Percentiles rank a stretch among this genome's conserved stretches.
phyloP scores from a whole-genome alignment of 2,113 vertebrate genomes.

The Hemiscyllium ocellatum region DNA sequence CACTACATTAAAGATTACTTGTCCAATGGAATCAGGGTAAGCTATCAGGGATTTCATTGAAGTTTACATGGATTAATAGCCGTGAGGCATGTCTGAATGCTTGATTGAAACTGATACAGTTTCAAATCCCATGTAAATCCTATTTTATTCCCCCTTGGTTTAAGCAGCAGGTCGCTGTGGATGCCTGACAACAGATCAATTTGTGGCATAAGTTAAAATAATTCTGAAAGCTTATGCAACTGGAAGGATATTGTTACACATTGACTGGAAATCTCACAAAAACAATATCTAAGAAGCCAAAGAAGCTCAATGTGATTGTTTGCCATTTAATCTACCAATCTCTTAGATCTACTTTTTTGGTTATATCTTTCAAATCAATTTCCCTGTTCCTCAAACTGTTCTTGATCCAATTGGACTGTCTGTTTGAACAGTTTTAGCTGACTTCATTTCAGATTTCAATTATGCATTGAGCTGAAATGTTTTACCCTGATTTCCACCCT shows the following conservation, averaged over 20 bases:
- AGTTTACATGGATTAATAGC: not conserved
- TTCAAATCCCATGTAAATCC: not conserved
- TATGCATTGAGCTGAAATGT: not conserved
- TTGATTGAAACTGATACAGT: not conserved
- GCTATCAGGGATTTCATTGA: not conserved
- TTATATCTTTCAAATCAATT: not conserved
- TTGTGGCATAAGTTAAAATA: not conserved
- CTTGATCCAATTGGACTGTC: not conserved
- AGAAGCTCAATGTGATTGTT: not conserved
- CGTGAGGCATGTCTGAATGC: not conserved
- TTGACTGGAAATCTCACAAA: not conserved
- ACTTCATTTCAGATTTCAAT: not conserved
- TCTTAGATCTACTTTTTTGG: not conserved
- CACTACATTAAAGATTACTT: not conserved
- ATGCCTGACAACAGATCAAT: slow-evolving; percentile 1
- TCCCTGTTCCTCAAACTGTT: not conserved
- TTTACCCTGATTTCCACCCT: not conserved
- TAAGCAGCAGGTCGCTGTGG: not conserved
- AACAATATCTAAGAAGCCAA: not conserved
- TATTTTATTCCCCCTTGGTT: not conserved
- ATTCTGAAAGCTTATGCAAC: not conserved
- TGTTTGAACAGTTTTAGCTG: not conserved
- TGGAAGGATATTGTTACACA: not conserved
- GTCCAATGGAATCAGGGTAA: not conserved
- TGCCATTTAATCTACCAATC: not conserved